Base-by-base conservation (phyloP, 2,888 invertebrate species). In the Abscondita cerata region DNA sequence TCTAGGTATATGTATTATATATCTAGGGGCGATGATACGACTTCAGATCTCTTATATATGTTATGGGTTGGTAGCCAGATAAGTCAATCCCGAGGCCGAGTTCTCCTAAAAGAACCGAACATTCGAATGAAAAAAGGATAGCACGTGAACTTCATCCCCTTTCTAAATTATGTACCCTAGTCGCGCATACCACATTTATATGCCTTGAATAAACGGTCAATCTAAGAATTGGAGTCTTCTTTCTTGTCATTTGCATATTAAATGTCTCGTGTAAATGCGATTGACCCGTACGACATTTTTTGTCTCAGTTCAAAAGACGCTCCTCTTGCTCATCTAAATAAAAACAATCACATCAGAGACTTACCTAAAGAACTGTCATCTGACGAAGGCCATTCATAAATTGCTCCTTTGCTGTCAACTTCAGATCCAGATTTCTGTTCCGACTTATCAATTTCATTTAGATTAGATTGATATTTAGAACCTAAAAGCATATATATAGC, bases 371-470 rank as follows among this genome's bases (percentile, higher is more conserved):
- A 67, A 51, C 54, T 67, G 25, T 65, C 67, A 41, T 66, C 67
- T 9, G 68, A 64, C 40, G 70, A 67, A 56, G 72, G 71, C 73
- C 73, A 72, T 57, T 70, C 74, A 65, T 74, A 78, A 65, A 74
- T 76, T 19, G 84, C 84, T 73, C 87, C 87, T 71, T 81, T 80
- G 70, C 78, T 74, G 65, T 80, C 79, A 44, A 72, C 69, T 50
- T 80, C 79, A 8, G 76, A 73, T 73, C 83, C 83, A 60, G 89
- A 86, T 81, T 91, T 91, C 79, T 90, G 90, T 80, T 91, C 90
- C 53, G 89, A 89, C 81, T 90, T 91, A 79, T 89, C 91, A 77
- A 91, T 90, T 81, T 91, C 90, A 79, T 91, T 91, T 76, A 91
- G 81, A 73, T 82, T 83, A 68, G 89, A 89, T 81, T 88, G 89